Percentiles rank a stretch among this genome's conserved stretches.
Evolutionary conservation across 2,113 vertebrate species (phyloP).

Genomic region (Boulengeromyrus knoepffleri): DNA sequence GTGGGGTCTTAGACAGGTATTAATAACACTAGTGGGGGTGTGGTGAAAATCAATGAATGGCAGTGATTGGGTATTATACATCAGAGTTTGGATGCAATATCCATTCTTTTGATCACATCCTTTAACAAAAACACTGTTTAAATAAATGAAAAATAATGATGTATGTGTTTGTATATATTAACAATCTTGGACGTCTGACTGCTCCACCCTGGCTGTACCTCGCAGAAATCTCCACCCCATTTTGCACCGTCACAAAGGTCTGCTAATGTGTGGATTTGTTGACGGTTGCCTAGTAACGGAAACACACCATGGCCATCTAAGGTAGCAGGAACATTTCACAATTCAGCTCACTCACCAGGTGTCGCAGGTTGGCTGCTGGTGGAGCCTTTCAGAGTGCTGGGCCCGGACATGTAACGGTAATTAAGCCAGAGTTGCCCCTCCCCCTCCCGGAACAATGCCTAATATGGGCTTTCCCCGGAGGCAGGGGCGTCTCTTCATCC

Average conservation of each 20-base stretch:
- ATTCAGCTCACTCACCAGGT: constrained; percentile 13
- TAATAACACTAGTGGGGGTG: neutral
- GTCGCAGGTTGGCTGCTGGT: neutral
- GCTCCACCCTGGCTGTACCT: neutral
- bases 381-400: neutral
- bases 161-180: neutral
- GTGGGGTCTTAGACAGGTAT: neutral
- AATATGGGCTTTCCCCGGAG: neutral
- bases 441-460: neutral
- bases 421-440: neutral
- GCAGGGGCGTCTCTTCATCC: neutral
- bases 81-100: neutral
- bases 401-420: neutral
- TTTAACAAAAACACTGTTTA: neutral
- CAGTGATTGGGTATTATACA: neutral
- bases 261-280: constrained; percentile 16
- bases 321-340: constrained; percentile 6
- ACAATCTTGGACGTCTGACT: neutral
- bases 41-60: neutral
- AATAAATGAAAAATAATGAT: neutral
- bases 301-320: constrained; percentile 22
- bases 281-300: constrained; percentile 33
- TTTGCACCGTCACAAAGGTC: neutral
- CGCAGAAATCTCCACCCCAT: neutral
- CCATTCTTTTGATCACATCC: neutral